These are phyloP conservation scores for Carollia perspicillata DNA, from an alignment of 2,113 vertebrate species.

Conservation along the genomic window DNA sequence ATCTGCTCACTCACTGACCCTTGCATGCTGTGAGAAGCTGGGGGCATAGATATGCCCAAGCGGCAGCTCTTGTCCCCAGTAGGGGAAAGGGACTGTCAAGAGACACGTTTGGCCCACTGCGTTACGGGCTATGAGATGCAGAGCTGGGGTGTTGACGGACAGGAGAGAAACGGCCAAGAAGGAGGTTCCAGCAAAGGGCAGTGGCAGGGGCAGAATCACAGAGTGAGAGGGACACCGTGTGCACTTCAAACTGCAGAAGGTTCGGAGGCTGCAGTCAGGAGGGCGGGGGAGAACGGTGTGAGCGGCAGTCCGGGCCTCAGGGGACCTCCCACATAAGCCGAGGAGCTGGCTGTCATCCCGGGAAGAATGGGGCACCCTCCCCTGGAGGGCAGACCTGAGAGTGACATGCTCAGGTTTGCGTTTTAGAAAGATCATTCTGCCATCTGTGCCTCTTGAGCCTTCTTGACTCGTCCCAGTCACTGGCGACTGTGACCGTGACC, in stretches of 20 bases:
- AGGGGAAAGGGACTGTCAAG: background rate
- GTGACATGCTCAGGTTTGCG: background rate
- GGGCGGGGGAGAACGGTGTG: background rate
- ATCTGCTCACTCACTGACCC: background rate
- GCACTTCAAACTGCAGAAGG: background rate
- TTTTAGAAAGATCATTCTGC: background rate
- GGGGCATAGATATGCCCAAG: background rate
- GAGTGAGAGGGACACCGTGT: too few relatives aligned
- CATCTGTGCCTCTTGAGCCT: background rate
- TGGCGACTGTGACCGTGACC: background rate
- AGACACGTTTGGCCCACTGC: background rate
- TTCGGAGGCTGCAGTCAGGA: background rate
- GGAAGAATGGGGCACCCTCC: background rate
- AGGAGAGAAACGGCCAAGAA: background rate
- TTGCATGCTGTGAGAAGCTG: background rate
- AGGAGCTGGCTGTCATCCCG: background rate
- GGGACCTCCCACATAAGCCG: background rate
- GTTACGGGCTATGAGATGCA: background rate
- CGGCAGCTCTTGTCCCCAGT: background rate
- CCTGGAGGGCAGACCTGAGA: background rate
- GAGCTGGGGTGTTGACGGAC: background rate
- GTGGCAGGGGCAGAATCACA: background rate
- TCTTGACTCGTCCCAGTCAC: background rate
- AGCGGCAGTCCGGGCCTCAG: background rate
- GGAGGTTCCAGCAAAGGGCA: background rate